Base-by-base conservation (phyloP, 1,140 invertebrate species). In the Scaptomyza graminum region DNA sequence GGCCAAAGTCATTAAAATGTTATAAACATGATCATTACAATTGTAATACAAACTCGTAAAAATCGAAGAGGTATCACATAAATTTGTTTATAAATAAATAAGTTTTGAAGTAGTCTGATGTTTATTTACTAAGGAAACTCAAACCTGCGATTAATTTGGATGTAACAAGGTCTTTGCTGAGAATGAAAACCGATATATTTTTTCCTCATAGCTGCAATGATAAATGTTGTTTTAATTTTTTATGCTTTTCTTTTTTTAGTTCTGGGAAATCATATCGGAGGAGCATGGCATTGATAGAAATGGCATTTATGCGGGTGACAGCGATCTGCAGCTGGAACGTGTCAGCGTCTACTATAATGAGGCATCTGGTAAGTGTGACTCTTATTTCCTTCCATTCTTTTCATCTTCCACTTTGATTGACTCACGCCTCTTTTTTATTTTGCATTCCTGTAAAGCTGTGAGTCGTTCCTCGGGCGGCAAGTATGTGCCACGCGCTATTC, bases 221-320 rank as follows among this genome's bases (percentile, higher is more conserved):
- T 34, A 31, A 63, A 56, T 39, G 39, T 8, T 12, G n/a, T 54
- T 59, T 47, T 68, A 18, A 5, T 25, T 7, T 41, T 57, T 55
- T 1, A n/a, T 6, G 7, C 59, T 64, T 41, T 34, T 34, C 31
- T 28, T 90, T 90, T 91, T 93, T 41, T 93, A 97, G 97, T 98
- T 98, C 93, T 98, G 97, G 97, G 97, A 98, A 93, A 96, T 97
- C 54, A 97, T 98, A 83, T 97, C 97, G 43, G 96, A 97, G 88
- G 96, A 97, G 92, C 96, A 97, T 92, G 96, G 96, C 71, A 97
- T 97, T 90, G 96, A 97, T 92, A 95, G 95, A 75, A 95, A 94
- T 81, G 97, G 97, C 71, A 94, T 95, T 76, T 97, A 97, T 92
- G 94, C 94, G 50, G 96, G 96, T 46, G 95, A 96, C 84, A 96